Base-by-base conservation (phyloP, 2,888 invertebrate genomes). In the Schizotus pectinicornis region DNA sequence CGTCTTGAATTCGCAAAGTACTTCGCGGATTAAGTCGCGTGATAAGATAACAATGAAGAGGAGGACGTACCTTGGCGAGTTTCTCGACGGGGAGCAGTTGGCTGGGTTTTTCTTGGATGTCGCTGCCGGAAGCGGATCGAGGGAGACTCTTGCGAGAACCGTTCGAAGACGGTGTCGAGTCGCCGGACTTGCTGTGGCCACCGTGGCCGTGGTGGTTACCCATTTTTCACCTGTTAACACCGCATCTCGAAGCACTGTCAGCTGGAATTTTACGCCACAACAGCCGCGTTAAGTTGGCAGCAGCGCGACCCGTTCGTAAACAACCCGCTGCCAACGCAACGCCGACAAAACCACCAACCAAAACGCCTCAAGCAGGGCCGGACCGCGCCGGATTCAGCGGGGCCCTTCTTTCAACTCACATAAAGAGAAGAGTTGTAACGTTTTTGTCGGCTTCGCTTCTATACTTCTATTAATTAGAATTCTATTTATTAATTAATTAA, bases 21-120 rank as follows among this genome's bases (percentile, higher is more conserved):
- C 48, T 59, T 52, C 5, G 5, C 5, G 2, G 22, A 22, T 22
- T 22, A 22, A 22, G 22, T 22, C 2, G 22, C 5, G 22, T 22
- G 22, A 22, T 22, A 22, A 22, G 22, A 22, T 22, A 2, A 22
- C n/a, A n/a, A n/a, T n/a, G 22, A 22, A 5, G 5, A 3, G 22
- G 22, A 22, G 58, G 63, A 65, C 74, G 77, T 77, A 89, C 89
- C 84, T 91, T 90, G 61, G 88, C 86, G 46, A 92, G 81, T 79
- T 88, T 90, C 74, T 91, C 91, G 47, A 91, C 83, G 8, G 92
- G 90, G 65, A 89, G 81, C 75, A 91, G 82, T 51, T 88, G 87
- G 38, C 81, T 82, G 30, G 84, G 83, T 59, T 83, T 84, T 67
- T 87, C 87, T 70, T 84, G 87, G 48, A 87, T 82, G 73, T 89